Percentiles rank a stretch among this genome's conserved stretches.
phyloP scores from a whole-genome alignment of 2,888 invertebrate species.

The Cosmia pyralina region DNA sequence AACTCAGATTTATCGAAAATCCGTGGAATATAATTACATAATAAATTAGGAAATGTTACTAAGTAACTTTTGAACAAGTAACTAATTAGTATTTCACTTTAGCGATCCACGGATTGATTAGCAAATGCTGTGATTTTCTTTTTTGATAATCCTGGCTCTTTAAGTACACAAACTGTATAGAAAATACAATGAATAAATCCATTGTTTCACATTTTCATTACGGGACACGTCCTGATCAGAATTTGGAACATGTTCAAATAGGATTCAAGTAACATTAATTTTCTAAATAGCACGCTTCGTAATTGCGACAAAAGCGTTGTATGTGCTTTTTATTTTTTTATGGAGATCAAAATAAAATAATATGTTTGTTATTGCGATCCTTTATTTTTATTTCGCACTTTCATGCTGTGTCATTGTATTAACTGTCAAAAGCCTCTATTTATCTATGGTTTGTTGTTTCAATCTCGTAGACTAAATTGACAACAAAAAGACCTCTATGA shows the following conservation, averaged over 20 bases:
- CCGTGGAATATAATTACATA: conserved; percentile 1
- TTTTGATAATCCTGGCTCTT: no score
- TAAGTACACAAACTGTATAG: conserved; percentile 7
- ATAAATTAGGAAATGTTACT: conserved; percentile 6
- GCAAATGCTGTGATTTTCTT: background rate
- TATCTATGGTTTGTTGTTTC: no score
- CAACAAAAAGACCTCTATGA: no score
- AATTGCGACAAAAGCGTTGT: conserved; percentile 39
- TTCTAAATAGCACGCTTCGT: conserved; percentile 29
- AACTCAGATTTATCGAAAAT: background rate
- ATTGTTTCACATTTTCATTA: conserved; percentile 33
- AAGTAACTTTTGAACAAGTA: conserved; percentile 17
- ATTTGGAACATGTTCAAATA: conserved; percentile 43
- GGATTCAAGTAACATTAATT: conserved; percentile 43
- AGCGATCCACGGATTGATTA: conserved; percentile 2
- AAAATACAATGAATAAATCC: conserved; percentile 30
- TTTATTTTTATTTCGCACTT: conserved; percentile 15
- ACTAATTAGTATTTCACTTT: conserved; percentile 25
- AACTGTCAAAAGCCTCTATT: no score
- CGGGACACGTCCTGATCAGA: conserved; percentile 30
- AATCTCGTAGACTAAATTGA: no score
- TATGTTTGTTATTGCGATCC: background rate
- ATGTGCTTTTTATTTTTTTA: conserved; percentile 23
- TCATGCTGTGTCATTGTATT: background rate
- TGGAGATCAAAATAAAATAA: conserved; percentile 1